These are phyloP conservation scores for Glomeris marginata DNA, from an alignment of 2,888 invertebrate genomes.

Conservation along the genomic window DNA sequence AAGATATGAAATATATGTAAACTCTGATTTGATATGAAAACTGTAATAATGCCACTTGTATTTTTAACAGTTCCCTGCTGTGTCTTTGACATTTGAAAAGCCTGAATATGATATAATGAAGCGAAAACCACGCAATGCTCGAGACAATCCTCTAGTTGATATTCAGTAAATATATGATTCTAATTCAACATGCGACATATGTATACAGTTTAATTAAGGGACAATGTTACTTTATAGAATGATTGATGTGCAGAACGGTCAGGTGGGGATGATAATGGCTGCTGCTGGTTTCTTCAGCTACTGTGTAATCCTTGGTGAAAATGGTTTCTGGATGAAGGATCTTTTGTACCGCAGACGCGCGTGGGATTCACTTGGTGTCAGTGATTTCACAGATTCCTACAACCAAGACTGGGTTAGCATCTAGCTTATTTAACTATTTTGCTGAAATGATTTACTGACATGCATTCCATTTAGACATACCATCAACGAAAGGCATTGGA, in stretches of 20 bases:
- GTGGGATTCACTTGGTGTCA: conserved; percentile 15
- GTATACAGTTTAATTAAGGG: background rate
- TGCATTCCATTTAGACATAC: conserved; percentile 9
- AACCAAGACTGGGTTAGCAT: conserved; percentile 17
- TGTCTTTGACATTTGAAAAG: conserved; percentile 17
- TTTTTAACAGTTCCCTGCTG: conserved; percentile 14
- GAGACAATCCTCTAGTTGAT: conserved; percentile 12
- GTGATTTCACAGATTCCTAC: conserved; percentile 16
- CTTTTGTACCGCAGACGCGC: conserved; percentile 12
- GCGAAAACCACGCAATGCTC: conserved; percentile 15
- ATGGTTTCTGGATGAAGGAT: conserved; percentile 17
- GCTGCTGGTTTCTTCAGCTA: conserved; percentile 17
- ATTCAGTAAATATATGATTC: conserved; percentile 9
- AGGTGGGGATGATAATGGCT: conserved; percentile 17
- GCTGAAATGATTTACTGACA: background rate
- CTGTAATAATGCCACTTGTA: background rate
- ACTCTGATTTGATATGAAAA: background rate
- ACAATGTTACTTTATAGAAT: conserved; percentile 2
- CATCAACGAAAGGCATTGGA: conserved; percentile 14
- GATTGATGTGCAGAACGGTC: conserved; percentile 15
- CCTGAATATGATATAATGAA: conserved; percentile 17
- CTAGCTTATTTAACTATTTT: background rate
- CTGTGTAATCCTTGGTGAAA: conserved; percentile 17
- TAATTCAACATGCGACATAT: too few species aligned
- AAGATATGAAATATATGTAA: conserved; percentile 3